Percentiles rank a stretch among this genome's conserved stretches.
Conservation (phyloP, 2,797 vertebrate genomes). For the Mormyrus proboscirostris region DNA sequence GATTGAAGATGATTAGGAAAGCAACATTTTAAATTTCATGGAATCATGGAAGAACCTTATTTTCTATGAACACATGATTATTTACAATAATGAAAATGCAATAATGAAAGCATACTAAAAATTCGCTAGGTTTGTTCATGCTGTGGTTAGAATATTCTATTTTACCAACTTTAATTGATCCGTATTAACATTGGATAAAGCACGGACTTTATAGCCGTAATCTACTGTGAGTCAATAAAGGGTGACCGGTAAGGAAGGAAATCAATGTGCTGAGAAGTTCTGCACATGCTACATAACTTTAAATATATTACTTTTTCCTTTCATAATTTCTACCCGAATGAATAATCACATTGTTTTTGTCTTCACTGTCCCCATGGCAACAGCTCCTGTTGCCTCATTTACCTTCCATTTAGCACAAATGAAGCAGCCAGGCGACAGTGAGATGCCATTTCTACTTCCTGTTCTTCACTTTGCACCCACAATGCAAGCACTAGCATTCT, state of each 20-base stretch:
- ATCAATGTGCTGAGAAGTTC: slow-evolving; percentile 23
- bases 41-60: not conserved
- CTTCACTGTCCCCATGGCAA: not conserved
- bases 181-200: not conserved
- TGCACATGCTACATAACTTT: slow-evolving; percentile 72
- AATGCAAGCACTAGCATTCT: slow-evolving; percentile 14
- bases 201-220: not conserved
- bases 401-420: not conserved
- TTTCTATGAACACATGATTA: not conserved
- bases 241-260: not conserved
- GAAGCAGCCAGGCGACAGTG: slow-evolving; percentile 23
- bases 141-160: not conserved
- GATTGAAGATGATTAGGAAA: not conserved
- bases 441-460: slow-evolving; percentile 24
- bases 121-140: not conserved
- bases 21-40: not conserved
- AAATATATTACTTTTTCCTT: not conserved
- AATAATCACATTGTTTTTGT: not conserved
- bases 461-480: slow-evolving; percentile 16
- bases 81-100: not conserved
- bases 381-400: slow-evolving; percentile 6
- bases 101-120: not conserved
- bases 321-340: not conserved
- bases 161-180: not conserved
- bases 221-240: not conserved